Evolutionary conservation across 1,140 invertebrate genomes (phyloP), one percentile per base, ranked within the genome.

Genomic region (Aphidius gifuensis): DNA sequence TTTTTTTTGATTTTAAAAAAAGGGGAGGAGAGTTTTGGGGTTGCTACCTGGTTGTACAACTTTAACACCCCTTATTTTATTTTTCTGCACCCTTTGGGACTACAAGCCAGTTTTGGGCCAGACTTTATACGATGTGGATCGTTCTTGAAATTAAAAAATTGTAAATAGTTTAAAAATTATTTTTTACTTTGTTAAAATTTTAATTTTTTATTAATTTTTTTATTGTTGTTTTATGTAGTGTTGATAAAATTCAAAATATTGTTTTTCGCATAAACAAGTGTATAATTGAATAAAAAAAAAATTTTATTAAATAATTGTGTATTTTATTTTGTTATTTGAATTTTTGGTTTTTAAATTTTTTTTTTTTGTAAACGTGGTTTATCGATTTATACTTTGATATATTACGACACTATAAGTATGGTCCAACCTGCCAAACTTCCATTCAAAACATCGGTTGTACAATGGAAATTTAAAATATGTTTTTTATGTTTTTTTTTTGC

Each of bases 301-400:
- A 32, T 32, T 32, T 32, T 1, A 32, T 32, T 32, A 32, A 32
- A 32, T 32, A 32, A 32, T 4, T 32, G 23, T 32, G 23, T 32
- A 32, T 32, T 1, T 16, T 0, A 0, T 32, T 32, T 32, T 32
- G 4, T 32, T 32, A 32, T 32, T 32, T 32, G 2, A 32, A 32
- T 32, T 32, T 32, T 32, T 3, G 23, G 2, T 32, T 32, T 32
- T 32, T 32, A 3, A 3, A 3, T 32, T 32, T 32, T 32, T 23
- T 23, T 23, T 32, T 32, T 32, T 32, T 32, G 23, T 32, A 3
- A 32, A 32, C 23, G 23, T 32, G 23, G 23, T 32, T 32, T 80
- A 80, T 80, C 78, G 78, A 80, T 80, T 75, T 32, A 32, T 32
- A 70, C 66, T 74, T 79, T 79, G 79, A 81, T 81, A 76, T 80